Evolutionary conservation across 2,113 vertebrate genomes (phyloP).

Genomic region (Spea multiplicata): DNA sequence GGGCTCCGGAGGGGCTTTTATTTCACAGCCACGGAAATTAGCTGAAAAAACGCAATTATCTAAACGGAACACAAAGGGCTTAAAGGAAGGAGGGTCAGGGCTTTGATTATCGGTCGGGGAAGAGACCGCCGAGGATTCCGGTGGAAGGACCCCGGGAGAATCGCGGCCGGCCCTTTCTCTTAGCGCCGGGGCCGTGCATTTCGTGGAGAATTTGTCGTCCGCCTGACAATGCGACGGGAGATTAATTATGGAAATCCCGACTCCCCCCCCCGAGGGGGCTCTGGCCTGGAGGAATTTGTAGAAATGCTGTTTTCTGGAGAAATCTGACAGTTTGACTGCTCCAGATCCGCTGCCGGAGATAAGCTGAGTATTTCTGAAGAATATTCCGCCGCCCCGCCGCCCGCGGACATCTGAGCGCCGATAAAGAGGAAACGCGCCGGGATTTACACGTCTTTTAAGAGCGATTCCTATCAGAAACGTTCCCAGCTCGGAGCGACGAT

Average conservation of each 20-base stretch:
- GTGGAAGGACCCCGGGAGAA: conserved; percentile 48
- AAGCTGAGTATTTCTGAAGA: conserved; percentile 37
- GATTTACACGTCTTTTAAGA: conserved; percentile 32
- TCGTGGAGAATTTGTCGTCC: neutral
- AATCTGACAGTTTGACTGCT: conserved; percentile 6
- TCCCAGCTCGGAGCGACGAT: neutral
- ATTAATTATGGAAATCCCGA: conserved; percentile 44
- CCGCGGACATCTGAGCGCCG: conserved; percentile 25
- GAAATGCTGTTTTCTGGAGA: conserved; percentile 21
- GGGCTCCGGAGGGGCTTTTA: conserved; percentile 68
- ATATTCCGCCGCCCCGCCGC: conserved; percentile 10
- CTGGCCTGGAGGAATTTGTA: conserved; percentile 28
- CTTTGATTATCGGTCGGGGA: conserved; percentile 71
- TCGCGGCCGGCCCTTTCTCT: neutral
- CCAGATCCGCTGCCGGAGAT: conserved; percentile 36
- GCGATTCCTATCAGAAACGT: conserved; percentile 31
- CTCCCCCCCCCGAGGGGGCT: conserved; percentile 7
- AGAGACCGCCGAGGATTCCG: conserved; percentile 57
- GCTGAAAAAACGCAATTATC: conserved; percentile 68
- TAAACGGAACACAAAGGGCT: conserved; percentile 65
- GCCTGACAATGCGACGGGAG: conserved; percentile 23
- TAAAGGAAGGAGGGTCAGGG: conserved; percentile 70
- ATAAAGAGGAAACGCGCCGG: conserved; percentile 7
- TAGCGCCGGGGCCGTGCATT: neutral
- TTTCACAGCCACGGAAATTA: conserved; percentile 73